These are phyloP conservation scores for Conger conger DNA, from an alignment of 2,113 vertebrate genomes.

Conservation along the genomic window DNA sequence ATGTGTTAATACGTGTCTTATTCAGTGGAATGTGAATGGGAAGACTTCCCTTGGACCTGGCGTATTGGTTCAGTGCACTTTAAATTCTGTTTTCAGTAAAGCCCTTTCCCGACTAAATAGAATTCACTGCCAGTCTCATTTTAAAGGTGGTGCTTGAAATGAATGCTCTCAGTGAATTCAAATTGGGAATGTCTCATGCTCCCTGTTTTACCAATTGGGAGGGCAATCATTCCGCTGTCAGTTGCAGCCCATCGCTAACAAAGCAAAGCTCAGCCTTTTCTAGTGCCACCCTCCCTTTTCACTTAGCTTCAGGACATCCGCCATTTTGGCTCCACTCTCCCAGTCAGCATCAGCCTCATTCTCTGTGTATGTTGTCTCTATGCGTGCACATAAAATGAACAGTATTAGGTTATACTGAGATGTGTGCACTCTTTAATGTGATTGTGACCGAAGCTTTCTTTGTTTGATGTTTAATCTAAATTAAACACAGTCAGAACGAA, in stretches of 20 bases:
- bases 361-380: not conserved
- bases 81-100: too few species aligned
- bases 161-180: too few species aligned
- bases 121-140: not conserved
- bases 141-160: too few species aligned
- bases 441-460: not conserved
- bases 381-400: not conserved
- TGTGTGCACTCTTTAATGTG: not conserved
- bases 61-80: too few species aligned
- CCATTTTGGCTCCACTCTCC: not conserved
- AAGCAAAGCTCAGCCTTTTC: not conserved
- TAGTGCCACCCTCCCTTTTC: not conserved
- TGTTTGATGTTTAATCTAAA: not conserved
- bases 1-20: too few species aligned
- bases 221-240: too few species aligned
- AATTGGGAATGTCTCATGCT: too few species aligned
- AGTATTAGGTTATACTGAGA: not conserved
- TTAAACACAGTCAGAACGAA: not conserved
- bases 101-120: too few species aligned
- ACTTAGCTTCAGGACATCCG: not conserved
- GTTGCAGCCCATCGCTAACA: too few species aligned
- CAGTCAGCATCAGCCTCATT: not conserved
- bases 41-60: too few species aligned
- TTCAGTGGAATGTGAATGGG: too few species aligned
- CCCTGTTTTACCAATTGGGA: too few species aligned